Base-by-base conservation (phyloP, 2,888 invertebrate species). In the Tanaodytes sp. region DNA sequence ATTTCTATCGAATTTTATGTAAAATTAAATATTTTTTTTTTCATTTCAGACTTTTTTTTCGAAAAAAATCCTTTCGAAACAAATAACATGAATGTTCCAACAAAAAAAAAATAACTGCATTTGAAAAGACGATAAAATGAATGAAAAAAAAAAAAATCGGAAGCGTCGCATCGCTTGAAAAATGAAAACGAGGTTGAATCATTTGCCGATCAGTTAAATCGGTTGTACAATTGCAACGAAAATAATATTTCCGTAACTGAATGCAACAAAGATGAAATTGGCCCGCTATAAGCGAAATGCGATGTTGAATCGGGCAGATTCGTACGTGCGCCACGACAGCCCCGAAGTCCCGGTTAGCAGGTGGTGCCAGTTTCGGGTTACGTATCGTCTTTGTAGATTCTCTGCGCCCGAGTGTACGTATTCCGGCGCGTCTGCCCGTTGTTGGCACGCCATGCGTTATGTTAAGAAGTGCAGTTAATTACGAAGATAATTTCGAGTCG, bases 381-480 rank as follows among this genome's bases (percentile, higher is more conserved):
- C 81, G 75, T 78, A 80, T 80, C 79, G 79, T 81, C 80, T 79
- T 77, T 75, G 77, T 76, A 76, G 78, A 80, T 81, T 80, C 73
- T 59, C 67, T n/a, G n/a, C 43, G 36, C 67, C 39, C 63, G 74
- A 76, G 75, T 78, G 79, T 79, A 78, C 77, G 75, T 78, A 78
- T 81, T 79, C 77, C 75, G 73, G 74, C 74, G 61, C 77, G 79
- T 80, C 83, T 79, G 79, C 79, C 73, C 75, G 69, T 76, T 78
- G 75, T 79, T 81, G 79, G 80, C 83, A 82, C 82, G 83, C 83
- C 83, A 84, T 84, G 80, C 82, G 79, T 84, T 82, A 83, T 80
- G 81, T 82, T 82, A 82, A 84, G 84, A 83, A 83, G 82, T 82
- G 82, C 82, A 82, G 84, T 84, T 84, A 84, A 84, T 84, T 84